Percentiles rank a stretch among this genome's conserved stretches.
Evolutionary conservation across 2,888 invertebrate genomes (phyloP).

Genomic region (Omphaloscelis lunosa): DNA sequence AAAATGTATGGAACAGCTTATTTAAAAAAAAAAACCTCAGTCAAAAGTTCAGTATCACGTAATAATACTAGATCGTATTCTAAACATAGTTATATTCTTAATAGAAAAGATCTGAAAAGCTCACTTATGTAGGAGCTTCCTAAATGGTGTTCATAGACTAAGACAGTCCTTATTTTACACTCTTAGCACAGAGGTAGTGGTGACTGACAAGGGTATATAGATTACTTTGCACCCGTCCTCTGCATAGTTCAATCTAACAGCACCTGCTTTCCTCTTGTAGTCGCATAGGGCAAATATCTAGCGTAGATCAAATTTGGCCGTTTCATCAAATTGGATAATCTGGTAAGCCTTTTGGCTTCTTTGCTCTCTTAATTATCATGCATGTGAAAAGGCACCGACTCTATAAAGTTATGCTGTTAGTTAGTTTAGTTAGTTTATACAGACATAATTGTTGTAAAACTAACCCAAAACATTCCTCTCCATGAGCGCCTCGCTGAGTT

Average conservation of each 20-base stretch:
- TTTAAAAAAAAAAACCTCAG: no score
- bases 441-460: slow-evolving; percentile 38
- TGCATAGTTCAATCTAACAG: neutral
- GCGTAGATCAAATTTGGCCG: neutral
- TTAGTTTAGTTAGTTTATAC: no score
- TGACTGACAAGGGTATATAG: neutral
- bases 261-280: neutral
- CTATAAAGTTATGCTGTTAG: neutral
- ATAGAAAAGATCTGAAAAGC: no score
- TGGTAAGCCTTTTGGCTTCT: neutral
- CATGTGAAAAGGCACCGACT: no score
- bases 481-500: slow-evolving; percentile 92
- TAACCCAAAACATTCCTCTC: slow-evolving; percentile 86
- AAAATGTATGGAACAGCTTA: no score
- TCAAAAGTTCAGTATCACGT: no score
- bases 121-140: neutral
- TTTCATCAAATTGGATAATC: neutral
- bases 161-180: no score
- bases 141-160: no score
- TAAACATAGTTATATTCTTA: no score
- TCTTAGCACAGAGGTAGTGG: no score
- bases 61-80: no score
- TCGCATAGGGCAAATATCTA: neutral
- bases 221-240: neutral
- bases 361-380: no score